phyloP scores from a whole-genome alignment of 1,140 invertebrate species.

The Portunus trituberculatus region DNA sequence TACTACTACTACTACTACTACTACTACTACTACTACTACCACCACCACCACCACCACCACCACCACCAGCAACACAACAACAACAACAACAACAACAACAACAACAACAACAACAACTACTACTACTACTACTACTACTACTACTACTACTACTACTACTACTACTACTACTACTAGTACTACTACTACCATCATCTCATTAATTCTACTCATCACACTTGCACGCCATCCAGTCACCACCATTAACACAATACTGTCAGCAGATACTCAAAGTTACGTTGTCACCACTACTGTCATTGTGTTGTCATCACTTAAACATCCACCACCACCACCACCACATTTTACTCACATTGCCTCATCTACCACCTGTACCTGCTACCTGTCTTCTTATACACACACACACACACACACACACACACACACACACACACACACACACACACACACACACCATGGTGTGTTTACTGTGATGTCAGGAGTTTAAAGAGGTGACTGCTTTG shows the following conservation, averaged over 20 bases:
- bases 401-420: conserved; percentile 20
- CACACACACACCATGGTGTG: too few species aligned
- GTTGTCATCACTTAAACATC: neutral
- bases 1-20: neutral
- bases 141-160: neutral
- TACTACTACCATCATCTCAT: neutral
- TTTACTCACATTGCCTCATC: neutral
- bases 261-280: neutral
- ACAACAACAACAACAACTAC: neutral
- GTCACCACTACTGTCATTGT: neutral
- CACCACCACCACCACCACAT: neutral
- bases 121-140: neutral
- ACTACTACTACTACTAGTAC: neutral
- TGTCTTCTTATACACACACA: neutral
- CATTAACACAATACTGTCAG: neutral
- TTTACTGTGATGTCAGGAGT: neutral
- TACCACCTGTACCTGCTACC: neutral
- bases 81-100: neutral
- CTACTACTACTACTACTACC: neutral
- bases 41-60: neutral
- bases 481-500: neutral
- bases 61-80: neutral
- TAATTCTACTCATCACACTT: neutral
- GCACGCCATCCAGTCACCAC: too few species aligned
- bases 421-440: conserved; percentile 12